These are phyloP conservation scores for Camelus dromedarius DNA, from an alignment of 2,113 vertebrate species.

Conservation along the genomic window DNA sequence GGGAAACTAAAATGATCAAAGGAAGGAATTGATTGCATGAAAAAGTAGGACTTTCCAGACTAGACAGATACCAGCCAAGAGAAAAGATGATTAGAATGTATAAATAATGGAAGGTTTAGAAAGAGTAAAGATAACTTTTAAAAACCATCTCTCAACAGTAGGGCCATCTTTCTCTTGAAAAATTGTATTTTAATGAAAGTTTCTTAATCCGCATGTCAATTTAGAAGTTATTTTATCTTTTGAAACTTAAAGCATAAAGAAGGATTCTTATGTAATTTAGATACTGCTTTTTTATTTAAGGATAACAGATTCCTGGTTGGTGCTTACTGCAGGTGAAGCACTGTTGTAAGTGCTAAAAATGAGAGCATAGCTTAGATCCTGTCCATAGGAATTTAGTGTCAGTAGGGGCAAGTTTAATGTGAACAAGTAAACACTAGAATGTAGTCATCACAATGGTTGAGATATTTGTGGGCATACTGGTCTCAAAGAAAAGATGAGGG, in stretches of 20 bases:
- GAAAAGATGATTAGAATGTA: neutral
- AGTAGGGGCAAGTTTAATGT: neutral
- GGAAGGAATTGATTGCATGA: neutral
- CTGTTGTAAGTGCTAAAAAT: neutral
- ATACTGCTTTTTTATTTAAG: neutral
- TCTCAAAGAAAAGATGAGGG: neutral
- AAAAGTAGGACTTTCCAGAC: neutral
- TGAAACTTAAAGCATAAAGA: neutral
- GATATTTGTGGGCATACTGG: neutral
- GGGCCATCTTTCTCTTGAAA: neutral
- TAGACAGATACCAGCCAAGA: neutral
- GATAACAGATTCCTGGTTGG: neutral
- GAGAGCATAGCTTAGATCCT: neutral
- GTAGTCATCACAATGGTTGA: neutral
- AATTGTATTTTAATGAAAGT: slow-evolving; percentile 43
- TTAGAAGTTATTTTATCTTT: slow-evolving; percentile 29
- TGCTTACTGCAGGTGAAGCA: neutral
- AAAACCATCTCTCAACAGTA: neutral
- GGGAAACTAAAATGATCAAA: neutral
- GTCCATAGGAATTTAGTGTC: neutral
- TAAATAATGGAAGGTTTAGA: neutral
- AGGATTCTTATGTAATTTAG: neutral
- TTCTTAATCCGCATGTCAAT: neutral
- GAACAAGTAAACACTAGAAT: neutral
- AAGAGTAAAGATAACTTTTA: neutral